A percentile compares a stretch with the other conserved stretches of the same genome.
Conservation (phyloP, 2,888 invertebrate genomes). For the Eudasyphora cyanicolor region DNA sequence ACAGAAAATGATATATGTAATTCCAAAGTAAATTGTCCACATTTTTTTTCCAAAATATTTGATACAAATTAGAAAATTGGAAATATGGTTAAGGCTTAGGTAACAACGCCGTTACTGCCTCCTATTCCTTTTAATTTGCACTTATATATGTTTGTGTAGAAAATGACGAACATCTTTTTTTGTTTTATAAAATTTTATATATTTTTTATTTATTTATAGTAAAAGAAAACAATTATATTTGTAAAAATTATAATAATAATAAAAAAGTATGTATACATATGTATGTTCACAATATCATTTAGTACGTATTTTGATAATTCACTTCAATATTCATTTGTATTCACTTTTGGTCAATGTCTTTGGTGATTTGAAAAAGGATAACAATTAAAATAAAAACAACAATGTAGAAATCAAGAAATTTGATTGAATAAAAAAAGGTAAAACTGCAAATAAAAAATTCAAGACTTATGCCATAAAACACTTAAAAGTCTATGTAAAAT, state of each 20-base stretch:
- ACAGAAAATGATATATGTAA: no score
- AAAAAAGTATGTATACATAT: constrained; percentile 29
- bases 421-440: constrained; percentile 9
- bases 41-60: no score
- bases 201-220: constrained; percentile 24
- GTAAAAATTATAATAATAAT: constrained; percentile 12
- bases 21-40: no score
- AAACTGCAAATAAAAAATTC: constrained; percentile 10
- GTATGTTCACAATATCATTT: constrained; percentile 12
- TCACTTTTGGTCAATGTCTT: constrained; percentile 55
- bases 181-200: constrained; percentile 19
- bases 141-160: no score
- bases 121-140: no score
- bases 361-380: constrained; percentile 25
- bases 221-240: constrained; percentile 36
- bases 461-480: constrained; percentile 43
- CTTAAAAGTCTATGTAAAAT: constrained; percentile 49
- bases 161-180: constrained; percentile 31
- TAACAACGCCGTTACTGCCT: no score
- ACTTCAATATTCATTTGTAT: neutral
- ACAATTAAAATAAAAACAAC: neutral
- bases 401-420: neutral
- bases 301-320: constrained; percentile 32
- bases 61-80: no score
- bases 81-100: no score